Base-by-base conservation (phyloP, 37 sponge, comb jelly and placozoan genomes). In the Ephydatia muelleri region DNA sequence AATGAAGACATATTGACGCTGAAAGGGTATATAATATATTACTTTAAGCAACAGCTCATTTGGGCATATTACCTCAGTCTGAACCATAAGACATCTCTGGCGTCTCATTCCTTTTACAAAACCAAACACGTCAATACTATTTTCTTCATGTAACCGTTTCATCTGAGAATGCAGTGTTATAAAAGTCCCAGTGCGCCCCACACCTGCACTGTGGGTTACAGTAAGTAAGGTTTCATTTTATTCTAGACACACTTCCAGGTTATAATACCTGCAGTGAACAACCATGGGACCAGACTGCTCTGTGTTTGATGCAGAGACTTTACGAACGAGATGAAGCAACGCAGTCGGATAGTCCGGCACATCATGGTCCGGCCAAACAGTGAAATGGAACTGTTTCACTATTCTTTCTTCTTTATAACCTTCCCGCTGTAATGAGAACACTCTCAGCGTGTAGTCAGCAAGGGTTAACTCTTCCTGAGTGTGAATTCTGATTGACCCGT, bases 171-270 rank as follows among this genome's bases (percentile, higher is more conserved):
- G 75, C 29, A 96, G 74, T 27, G 96, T 89, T 71, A 96, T 84
- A 86, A 96, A 98, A 26, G 98, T 98, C 3, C 98, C 98, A 35
- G 96, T 92, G 40, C 98, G 86, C 27, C 98, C 98, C 47, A 98
- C 97, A 25, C 98, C 98, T 76, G 98, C 98, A 90, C 97, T 95
- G 73, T 8, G 48, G 76, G 33, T 27, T 39, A 84, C 37, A 29
- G 11, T 75, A 75, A 76, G 33, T 26, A n/a, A n/a, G n/a, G 43
- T 38, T 8, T 81, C 32, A 34, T 65, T 66, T 33, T 21, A n/a
- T n/a, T 65, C 4, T 14, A 49, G 29, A 80, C 6, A 57, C 40
- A 49, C 25, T 5, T 14, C 5, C 68, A 80, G 67, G 8, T 43
- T 5, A 75, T 6, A 33, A 14, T 70, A 92, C 93, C 93, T 93